Evolutionary conservation across 2,113 vertebrate genomes (phyloP).

Genomic region (Acrocephalus kingi): DNA sequence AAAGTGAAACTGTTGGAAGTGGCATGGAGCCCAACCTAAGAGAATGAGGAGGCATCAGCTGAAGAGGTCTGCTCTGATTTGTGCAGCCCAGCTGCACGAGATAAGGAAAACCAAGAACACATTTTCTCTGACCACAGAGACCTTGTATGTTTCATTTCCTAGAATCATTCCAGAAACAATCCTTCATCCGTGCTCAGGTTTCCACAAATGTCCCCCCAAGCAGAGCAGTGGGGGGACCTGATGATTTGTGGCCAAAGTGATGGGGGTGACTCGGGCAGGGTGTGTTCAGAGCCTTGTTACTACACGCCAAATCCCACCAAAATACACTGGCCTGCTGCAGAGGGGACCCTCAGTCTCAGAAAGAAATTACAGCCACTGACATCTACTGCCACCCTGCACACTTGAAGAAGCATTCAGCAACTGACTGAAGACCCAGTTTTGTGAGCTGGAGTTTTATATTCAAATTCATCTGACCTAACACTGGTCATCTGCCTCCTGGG

Average conservation of each 20-base stretch:
- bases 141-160: slow-evolving; percentile 51
- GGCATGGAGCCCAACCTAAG: slow-evolving; percentile 8
- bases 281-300: background rate
- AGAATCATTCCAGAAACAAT: slow-evolving; percentile 44
- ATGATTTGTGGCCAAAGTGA: background rate
- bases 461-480: background rate
- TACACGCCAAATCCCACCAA: background rate
- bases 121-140: slow-evolving; percentile 44
- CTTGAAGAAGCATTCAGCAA: background rate
- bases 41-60: background rate
- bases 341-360: background rate
- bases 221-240: background rate
- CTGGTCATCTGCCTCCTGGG: background rate
- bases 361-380: background rate
- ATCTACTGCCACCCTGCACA: background rate
- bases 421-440: background rate
- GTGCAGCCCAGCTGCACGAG: background rate
- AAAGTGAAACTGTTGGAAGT: slow-evolving; percentile 22
- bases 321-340: background rate
- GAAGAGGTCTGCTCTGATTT: slow-evolving; percentile 34
- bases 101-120: slow-evolving; percentile 41
- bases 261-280: background rate
- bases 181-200: slow-evolving; percentile 47
- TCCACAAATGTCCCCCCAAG: background rate
- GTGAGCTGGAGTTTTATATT: background rate